Evolutionary conservation across 2,797 vertebrate species (phyloP), one percentile per base, ranked within the genome.

Genomic region (Darevskia mixta): DNA sequence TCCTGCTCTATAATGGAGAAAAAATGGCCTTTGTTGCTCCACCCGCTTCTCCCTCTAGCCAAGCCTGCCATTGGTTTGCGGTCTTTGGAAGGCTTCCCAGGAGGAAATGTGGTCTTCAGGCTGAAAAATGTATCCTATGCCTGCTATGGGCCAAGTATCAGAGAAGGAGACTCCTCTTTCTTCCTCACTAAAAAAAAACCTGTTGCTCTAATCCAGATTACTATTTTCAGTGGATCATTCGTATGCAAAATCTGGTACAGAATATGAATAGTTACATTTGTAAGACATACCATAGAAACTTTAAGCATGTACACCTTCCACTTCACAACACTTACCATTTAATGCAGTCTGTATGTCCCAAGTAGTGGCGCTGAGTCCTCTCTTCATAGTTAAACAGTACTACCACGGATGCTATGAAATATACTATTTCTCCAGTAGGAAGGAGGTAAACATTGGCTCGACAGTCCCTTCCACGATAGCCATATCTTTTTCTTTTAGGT

Each of bases 321-420:
- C 25, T 78, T 78, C 49, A 41, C 41, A 23, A 45, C 7, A 97
- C 98, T 97, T 95, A 99, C 99, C 99, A 99, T 97, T 99, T 99
- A 88, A 99, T 98, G 0, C 98, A 99, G 96, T 99, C 99, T 0
- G 98, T 99, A 95, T 99, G 99, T 90, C 99, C 98, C 85, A 99
- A 96, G 95, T 99, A 99, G 95, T 99, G 98, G 45, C 99, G 97
- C 88, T 99, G 99, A 73, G 98, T 99, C 91, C 98, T 97, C 79
- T 99, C 98, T 83, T 99, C 98, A 5, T 98, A 98, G 96, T 99
- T 99, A 96, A 99, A 99, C 0, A 99, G 97, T 90, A 98, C 98
- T 27, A 99, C 99, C 18, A 99, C 98, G 0, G 98, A 99, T 27
- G 99, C 99, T 10, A 99, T 97, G 92, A 99, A 99, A 96, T 99